Evolutionary conservation across 2,888 invertebrate genomes (phyloP).

Genomic region (Eudemis profundana): DNA sequence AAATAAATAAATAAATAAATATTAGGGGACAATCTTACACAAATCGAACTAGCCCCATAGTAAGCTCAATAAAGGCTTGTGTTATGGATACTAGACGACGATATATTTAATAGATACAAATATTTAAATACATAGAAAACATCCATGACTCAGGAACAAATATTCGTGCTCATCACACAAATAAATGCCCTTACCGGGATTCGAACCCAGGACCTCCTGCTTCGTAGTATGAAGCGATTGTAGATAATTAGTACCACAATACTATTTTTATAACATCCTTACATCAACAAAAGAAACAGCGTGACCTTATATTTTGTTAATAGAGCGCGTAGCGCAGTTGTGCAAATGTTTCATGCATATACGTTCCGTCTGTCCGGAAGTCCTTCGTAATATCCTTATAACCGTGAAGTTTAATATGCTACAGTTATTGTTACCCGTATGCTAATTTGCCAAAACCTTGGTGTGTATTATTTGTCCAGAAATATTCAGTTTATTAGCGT

Average conservation of each 20-base stretch:
- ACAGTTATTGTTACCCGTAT: conserved; percentile 48
- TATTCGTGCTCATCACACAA: too few relatives aligned
- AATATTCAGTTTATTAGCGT: conserved; percentile 26
- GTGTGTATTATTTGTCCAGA: conserved; percentile 31
- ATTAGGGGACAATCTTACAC: too few relatives aligned
- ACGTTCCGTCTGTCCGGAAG: conserved; percentile 57
- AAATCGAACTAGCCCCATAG: too few relatives aligned
- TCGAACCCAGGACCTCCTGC: too few relatives aligned
- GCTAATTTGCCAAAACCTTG: conserved; percentile 54
- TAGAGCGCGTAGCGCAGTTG: conserved; percentile 45
- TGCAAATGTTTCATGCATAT: conserved; percentile 50
- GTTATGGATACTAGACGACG: too few relatives aligned
- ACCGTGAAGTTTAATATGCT: conserved; percentile 52
- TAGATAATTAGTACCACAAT: not conserved
- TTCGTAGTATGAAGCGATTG: not conserved
- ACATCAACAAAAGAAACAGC: conserved; percentile 1
- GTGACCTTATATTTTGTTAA: conserved; percentile 48
- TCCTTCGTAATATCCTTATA: conserved; percentile 65
- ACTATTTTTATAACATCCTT: conserved; percentile 6
- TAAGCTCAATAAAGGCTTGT: too few relatives aligned
- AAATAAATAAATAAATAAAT: too few relatives aligned
- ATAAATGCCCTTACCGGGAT: too few relatives aligned
- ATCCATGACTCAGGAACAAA: too few relatives aligned
- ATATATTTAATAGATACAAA: too few relatives aligned
- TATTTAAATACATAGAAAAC: too few relatives aligned